Evolutionary conservation across 2,113 vertebrate genomes (phyloP).

Genomic region (Sarotherodon lohbergeri): DNA sequence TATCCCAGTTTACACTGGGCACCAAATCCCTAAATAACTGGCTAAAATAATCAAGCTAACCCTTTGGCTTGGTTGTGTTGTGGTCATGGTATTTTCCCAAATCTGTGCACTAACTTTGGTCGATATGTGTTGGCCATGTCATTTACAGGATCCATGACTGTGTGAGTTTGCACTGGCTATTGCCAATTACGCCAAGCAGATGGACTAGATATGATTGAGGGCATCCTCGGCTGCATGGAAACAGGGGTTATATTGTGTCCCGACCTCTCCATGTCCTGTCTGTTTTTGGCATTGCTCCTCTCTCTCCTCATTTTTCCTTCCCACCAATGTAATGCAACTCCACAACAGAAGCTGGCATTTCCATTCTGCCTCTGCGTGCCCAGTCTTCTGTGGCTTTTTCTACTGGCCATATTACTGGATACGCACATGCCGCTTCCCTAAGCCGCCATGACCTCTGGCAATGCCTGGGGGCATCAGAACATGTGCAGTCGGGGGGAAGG

Average conservation of each 20-base stretch:
- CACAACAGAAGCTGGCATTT: background rate
- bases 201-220: background rate
- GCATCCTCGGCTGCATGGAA: background rate
- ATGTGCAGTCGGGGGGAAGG: constrained; percentile 2
- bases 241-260: background rate
- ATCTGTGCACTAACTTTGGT: background rate
- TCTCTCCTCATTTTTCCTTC: background rate
- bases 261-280: background rate
- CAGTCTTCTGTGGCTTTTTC: background rate
- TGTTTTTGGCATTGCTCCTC: background rate
- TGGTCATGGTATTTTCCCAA: background rate
- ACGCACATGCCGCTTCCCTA: background rate
- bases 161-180: background rate
- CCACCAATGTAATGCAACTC: background rate
- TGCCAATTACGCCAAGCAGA: background rate
- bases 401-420: background rate
- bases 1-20: background rate
- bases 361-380: background rate
- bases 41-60: background rate
- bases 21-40: background rate
- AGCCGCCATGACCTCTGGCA: background rate
- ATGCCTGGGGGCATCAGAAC: background rate
- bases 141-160: background rate
- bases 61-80: background rate
- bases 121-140: background rate